These are phyloP conservation scores for Neocrepidodera transversa DNA, from an alignment of 2,888 invertebrate genomes.

Conservation along the genomic window DNA sequence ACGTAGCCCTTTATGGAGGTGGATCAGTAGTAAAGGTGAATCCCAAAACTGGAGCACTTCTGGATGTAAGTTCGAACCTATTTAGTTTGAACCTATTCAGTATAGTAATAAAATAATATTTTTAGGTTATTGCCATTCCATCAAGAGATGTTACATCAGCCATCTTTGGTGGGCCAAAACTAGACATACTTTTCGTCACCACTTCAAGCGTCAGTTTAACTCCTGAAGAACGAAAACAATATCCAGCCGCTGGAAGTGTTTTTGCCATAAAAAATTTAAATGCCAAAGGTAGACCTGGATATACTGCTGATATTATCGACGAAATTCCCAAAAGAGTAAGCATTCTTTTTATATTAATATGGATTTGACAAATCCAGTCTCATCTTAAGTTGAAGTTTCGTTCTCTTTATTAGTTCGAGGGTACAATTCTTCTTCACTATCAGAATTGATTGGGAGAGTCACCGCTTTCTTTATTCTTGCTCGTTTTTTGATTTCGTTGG, in stretches of 20 bases:
- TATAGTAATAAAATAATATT: background rate
- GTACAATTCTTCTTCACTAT: too few relatives aligned
- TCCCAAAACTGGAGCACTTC: slow-evolving; percentile 59
- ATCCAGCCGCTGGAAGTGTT: slow-evolving; percentile 62
- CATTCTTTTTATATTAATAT: background rate
- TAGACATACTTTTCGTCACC: slow-evolving; percentile 70
- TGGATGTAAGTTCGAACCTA: slow-evolving; percentile 50
- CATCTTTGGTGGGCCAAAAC: slow-evolving; percentile 68
- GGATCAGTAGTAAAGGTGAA: slow-evolving; percentile 67
- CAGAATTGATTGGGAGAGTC: too few relatives aligned
- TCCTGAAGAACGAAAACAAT: slow-evolving; percentile 48
- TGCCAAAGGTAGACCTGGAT: slow-evolving; percentile 51
- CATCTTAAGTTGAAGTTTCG: too few relatives aligned
- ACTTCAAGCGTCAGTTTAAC: slow-evolving; percentile 57
- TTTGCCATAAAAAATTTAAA: slow-evolving; percentile 54
- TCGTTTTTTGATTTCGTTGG: too few relatives aligned
- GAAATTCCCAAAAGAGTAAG: slow-evolving; percentile 20
- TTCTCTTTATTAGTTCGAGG: too few relatives aligned
- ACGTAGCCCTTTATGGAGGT: slow-evolving; percentile 74
- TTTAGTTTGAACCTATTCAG: background rate
- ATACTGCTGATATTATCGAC: slow-evolving; percentile 51
- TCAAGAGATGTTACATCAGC: slow-evolving; percentile 67
- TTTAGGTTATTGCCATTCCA: slow-evolving; percentile 59
- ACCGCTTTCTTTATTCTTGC: too few relatives aligned
- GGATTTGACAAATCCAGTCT: background rate